Base-by-base conservation (phyloP, 2,797 vertebrate genomes). In the Sternarchorhynchus goeldii region DNA sequence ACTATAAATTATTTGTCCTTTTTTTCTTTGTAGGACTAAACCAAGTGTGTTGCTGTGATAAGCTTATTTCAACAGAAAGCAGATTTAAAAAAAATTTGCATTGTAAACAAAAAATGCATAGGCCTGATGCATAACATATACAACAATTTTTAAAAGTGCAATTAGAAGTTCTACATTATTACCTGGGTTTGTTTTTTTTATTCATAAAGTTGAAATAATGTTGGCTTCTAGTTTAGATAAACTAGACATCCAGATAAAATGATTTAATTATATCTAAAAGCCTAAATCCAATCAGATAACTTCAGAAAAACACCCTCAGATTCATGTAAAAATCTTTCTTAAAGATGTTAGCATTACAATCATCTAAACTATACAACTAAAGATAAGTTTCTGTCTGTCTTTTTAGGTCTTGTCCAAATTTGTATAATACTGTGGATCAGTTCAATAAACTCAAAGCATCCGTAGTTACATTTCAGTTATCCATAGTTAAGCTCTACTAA, bases 101-200 rank as follows among this genome's bases (percentile, higher is more conserved):
- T 53, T 55, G 53, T 5, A 78, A 2, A 56, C 21, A 79, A 36
- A 62, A 78, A 57, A 45, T 25, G 21, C 41, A 69, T 7, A 53
- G 20, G 58, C 59, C 73, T 29, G 6, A 63, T 41, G 18, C 50
- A 59, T 58, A 17, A 79, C 69, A 77, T 75, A 81, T 29, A 82
- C 29, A 31, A 72, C 41, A 32, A 59, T 25, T 58, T 50, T 84
- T 79, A 55, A 85, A 88, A 87, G 81, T 84, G 84, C 65, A 65
- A 32, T 2, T n/a, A 21, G n/a, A 5, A 36, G 58, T 65, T 72
- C 25, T 53, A n/a, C 2, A 39, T n/a, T 69, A 21, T 70, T 31
- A 53, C 36, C 12, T n/a, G 21, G 50, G 73, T 39, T 0, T 5
- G 0, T 39, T 39, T 39, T 39, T 39, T 62, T 53, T 10, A 50